Evolutionary conservation across 1,140 invertebrate genomes (phyloP).

Genomic region (Drosophila arawakana): DNA sequence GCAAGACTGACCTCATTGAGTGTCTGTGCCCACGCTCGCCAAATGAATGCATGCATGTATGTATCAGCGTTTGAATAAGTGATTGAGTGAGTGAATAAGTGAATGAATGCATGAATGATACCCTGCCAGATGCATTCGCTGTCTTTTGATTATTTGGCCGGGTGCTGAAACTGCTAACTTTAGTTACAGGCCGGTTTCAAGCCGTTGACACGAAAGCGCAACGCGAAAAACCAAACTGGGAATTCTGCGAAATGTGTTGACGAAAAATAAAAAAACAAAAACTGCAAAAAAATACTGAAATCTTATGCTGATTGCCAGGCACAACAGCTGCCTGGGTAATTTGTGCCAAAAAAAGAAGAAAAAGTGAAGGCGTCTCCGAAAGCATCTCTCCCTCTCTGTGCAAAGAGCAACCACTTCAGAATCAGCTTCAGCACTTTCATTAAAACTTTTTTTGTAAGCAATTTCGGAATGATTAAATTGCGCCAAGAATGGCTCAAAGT

Average conservation of each 20-base stretch:
- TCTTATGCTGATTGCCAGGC: constrained; percentile 64
- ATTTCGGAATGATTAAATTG: constrained; percentile 47
- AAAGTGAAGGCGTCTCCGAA: constrained; percentile 68
- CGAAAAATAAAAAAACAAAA: not conserved
- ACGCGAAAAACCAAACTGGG: constrained; percentile 29
- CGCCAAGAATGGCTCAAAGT: constrained; percentile 34
- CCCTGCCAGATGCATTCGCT: constrained; percentile 51
- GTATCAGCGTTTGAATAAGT: constrained; percentile 9
- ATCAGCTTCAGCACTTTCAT: constrained; percentile 61
- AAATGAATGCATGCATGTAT: not conserved
- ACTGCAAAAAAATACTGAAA: constrained; percentile 57
- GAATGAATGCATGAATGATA: constrained; percentile 52
- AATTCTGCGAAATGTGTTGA: constrained; percentile 21
- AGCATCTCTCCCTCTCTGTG: constrained; percentile 22
- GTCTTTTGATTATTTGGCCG: constrained; percentile 47
- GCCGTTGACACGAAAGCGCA: constrained; percentile 71
- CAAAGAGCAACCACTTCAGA: constrained; percentile 35
- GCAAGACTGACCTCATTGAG: constrained; percentile 53
- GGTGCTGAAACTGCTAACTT: constrained; percentile 2
- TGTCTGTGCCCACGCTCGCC: constrained; percentile 43
- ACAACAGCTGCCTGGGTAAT: constrained; percentile 70
- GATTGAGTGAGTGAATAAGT: constrained; percentile 36
- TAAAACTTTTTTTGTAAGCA: constrained; percentile 49
- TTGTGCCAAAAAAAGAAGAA: constrained; percentile 53
- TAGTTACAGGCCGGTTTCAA: constrained; percentile 35